phyloP scores from a whole-genome alignment of 2,888 invertebrate species.

The Rhingia campestris region DNA sequence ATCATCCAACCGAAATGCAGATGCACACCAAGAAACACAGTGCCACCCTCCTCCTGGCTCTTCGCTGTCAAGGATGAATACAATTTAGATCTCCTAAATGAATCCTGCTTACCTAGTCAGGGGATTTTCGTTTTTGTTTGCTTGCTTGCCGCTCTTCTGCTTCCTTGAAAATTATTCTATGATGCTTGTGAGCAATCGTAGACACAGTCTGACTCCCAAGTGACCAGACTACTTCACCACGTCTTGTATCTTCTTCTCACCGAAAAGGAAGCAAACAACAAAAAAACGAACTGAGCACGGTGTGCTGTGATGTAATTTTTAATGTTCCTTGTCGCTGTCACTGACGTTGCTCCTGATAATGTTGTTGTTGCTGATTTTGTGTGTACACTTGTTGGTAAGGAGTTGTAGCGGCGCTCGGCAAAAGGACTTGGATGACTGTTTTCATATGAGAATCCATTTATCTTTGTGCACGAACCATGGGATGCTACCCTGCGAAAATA shows the following conservation, averaged over 20 bases:
- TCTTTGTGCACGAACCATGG: constrained; percentile 68
- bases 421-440: constrained; percentile 65
- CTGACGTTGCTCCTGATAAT: constrained; percentile 46
- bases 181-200: constrained; percentile 62
- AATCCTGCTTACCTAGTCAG: constrained; percentile 65
- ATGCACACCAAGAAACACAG: constrained; percentile 10
- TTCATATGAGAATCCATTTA: constrained; percentile 73
- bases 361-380: constrained; percentile 14
- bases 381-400: constrained; percentile 29
- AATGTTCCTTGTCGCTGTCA: constrained; percentile 62
- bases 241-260: constrained; percentile 35
- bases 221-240: constrained; percentile 69
- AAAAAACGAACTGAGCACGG: background rate
- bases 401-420: constrained; percentile 51
- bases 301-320: constrained; percentile 64
- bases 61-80: constrained; percentile 41
- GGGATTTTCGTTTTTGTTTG: constrained; percentile 46
- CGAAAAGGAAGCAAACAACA: background rate
- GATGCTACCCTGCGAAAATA: constrained; percentile 35
- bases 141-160: too few species aligned
- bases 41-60: background rate
- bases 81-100: constrained; percentile 64
- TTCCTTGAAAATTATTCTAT: constrained; percentile 46
- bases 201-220: constrained; percentile 67
- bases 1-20: constrained; percentile 47